Percentiles rank a stretch among this genome's conserved stretches.
phyloP scores from a whole-genome alignment of 1,140 invertebrate genomes.

The Parapsyche elsis region DNA sequence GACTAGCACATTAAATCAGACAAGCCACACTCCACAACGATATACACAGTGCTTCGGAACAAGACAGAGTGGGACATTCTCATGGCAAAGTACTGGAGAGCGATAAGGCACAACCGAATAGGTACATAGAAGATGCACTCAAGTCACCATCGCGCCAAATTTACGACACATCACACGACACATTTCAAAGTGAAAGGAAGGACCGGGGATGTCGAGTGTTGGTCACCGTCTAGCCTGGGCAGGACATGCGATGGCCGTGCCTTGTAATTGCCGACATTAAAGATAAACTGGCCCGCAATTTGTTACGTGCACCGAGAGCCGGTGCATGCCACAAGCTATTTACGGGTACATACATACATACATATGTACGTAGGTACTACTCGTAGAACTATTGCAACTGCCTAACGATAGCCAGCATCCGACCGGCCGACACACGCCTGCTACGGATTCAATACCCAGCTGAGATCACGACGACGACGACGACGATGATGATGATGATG shows the following conservation, averaged over 20 bases:
- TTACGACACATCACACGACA: too few species aligned
- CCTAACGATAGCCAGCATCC: neutral
- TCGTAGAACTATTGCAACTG: slow-evolving; percentile 15
- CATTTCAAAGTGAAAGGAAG: too few species aligned
- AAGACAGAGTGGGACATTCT: too few species aligned
- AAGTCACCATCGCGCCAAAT: too few species aligned
- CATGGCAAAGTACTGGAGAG: too few species aligned
- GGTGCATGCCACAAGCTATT: slow-evolving; percentile 31
- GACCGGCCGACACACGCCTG: neutral
- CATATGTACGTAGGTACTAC: too few species aligned
- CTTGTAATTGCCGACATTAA: slow-evolving; percentile 47
- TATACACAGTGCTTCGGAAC: too few species aligned
- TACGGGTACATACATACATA: too few species aligned
- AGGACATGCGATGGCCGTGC: slow-evolving; percentile 21
- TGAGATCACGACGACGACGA: neutral
- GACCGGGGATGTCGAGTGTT: neutral
- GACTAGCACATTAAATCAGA: too few species aligned
- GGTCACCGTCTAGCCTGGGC: neutral
- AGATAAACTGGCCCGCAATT: slow-evolving; percentile 52
- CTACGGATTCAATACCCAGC: neutral
- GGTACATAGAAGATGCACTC: too few species aligned
- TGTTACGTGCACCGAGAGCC: slow-evolving; percentile 42
- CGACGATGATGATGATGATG: slow-evolving; percentile 1
- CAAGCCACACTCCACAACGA: too few species aligned
- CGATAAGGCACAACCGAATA: too few species aligned